Evolutionary conservation across 2,113 vertebrate genomes (phyloP).

Genomic region (Macrotis lagotis): DNA sequence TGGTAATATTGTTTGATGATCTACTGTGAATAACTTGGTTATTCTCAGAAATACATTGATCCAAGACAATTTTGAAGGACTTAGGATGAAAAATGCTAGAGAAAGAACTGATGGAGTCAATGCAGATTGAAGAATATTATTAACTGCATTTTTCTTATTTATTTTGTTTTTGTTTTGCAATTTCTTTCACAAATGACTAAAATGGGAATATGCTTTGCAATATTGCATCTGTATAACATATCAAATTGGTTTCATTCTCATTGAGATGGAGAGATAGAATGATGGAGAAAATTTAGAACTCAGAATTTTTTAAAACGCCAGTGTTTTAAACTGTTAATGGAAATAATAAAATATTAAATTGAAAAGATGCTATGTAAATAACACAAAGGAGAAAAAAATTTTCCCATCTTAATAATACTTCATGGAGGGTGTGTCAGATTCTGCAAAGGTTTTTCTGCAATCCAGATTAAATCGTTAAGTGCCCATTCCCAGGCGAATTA

Average conservation of each 20-base stretch:
- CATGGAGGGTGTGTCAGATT: not conserved
- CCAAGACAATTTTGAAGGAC: too few species aligned
- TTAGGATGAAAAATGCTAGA: too few species aligned
- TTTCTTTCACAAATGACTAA: not conserved
- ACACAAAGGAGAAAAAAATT: not conserved
- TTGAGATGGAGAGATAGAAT: not conserved
- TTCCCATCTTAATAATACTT: not conserved
- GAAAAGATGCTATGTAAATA: not conserved
- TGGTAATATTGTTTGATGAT: too few species aligned
- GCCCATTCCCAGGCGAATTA: conserved; percentile 17
- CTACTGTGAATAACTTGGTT: too few species aligned
- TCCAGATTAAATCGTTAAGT: conserved; percentile 36
- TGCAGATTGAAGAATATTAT: too few species aligned
- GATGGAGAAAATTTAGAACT: too few species aligned
- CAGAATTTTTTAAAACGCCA: not conserved
- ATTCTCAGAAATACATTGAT: too few species aligned
- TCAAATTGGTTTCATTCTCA: not conserved
- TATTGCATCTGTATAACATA: not conserved
- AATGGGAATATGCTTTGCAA: not conserved
- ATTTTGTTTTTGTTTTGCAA: too few species aligned
- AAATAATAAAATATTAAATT: not conserved
- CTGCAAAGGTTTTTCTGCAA: not conserved
- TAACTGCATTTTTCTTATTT: too few species aligned
- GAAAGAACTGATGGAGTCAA: too few species aligned
- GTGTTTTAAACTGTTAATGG: not conserved